phyloP scores from a whole-genome alignment of 2,888 invertebrate genomes.

The Eucriotettix oculatus region DNA sequence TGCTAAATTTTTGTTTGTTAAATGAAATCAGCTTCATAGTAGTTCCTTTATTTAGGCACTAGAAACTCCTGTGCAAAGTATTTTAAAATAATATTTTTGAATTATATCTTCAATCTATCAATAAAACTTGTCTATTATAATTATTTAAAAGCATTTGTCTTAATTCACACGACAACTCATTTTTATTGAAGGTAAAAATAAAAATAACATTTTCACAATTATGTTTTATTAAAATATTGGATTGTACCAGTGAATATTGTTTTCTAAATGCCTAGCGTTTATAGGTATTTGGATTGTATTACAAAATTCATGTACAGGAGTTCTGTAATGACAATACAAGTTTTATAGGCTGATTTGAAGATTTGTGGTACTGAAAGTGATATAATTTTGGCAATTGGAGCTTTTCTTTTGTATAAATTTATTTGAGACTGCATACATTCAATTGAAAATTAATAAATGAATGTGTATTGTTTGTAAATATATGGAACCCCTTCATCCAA shows the following conservation, averaged over 20 bases:
- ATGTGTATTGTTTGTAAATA: neutral
- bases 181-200: too few species aligned
- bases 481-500: too few species aligned
- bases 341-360: neutral
- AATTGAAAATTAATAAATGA: neutral
- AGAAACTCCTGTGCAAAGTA: too few species aligned
- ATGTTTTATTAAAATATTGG: too few species aligned
- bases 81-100: neutral
- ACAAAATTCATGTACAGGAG: neutral
- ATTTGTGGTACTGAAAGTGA: neutral
- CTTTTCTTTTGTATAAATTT: neutral
- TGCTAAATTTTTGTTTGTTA: too few species aligned
- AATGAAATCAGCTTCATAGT: too few species aligned
- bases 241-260: too few species aligned
- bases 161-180: neutral
- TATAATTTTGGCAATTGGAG: neutral
- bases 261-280: neutral
- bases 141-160: neutral
- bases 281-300: neutral
- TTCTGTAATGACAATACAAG: neutral
- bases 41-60: too few species aligned
- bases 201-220: too few species aligned
- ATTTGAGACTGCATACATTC: neutral
- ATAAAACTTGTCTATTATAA: too few species aligned
- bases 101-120: too few species aligned